A percentile compares a stretch with the other conserved stretches of the same genome.
Conservation (phyloP, 2,797 vertebrate genomes). For the Takifugu ocellatus region DNA sequence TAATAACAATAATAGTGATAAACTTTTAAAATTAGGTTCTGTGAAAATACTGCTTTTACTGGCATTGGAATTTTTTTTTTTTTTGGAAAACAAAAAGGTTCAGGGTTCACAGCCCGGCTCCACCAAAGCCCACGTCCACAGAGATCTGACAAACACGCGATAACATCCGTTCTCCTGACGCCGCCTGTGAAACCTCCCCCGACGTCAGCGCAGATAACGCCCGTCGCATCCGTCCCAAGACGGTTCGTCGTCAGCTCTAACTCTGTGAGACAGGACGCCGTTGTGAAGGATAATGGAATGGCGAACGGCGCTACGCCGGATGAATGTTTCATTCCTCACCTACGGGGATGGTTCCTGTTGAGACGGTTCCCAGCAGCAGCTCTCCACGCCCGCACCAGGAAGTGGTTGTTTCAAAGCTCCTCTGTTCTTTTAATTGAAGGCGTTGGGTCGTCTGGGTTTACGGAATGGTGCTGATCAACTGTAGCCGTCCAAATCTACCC, state of each 20-base stretch:
- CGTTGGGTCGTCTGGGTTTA: too few relatives aligned
- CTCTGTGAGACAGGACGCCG: background rate
- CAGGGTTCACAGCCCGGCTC: background rate
- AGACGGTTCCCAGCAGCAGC: background rate
- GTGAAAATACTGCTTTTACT: background rate
- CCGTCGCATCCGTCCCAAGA: background rate
- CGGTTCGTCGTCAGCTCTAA: background rate
- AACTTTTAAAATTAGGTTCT: background rate
- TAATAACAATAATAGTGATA: background rate
- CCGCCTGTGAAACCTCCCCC: background rate
- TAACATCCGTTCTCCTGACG: background rate
- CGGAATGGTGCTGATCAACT: too few relatives aligned
- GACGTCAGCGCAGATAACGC: background rate
- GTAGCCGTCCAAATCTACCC: too few relatives aligned
- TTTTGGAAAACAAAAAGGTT: too few relatives aligned
- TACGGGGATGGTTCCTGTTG: background rate
- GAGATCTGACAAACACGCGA: background rate
- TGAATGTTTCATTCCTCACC: background rate
- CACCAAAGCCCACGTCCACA: background rate
- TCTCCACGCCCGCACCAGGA: too few relatives aligned
- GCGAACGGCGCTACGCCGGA: background rate
- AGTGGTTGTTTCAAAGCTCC: too few relatives aligned
- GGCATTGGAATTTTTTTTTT: too few relatives aligned
- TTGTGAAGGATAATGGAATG: background rate
- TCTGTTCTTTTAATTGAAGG: too few relatives aligned